Base-by-base conservation (phyloP, 2,888 invertebrate species). In the Chrysolina americana region DNA sequence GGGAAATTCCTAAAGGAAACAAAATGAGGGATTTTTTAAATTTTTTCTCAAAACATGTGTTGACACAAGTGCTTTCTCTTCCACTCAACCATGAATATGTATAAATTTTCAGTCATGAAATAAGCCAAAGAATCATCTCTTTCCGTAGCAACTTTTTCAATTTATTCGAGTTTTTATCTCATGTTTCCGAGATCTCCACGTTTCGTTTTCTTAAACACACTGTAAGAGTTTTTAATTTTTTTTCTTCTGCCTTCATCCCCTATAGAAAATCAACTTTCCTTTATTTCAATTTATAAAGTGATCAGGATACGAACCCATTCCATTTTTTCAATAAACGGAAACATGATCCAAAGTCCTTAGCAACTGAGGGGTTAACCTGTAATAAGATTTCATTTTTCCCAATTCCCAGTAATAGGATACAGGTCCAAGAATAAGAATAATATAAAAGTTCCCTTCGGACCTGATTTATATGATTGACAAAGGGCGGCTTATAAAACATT, bases 391-490 rank as follows among this genome's bases (percentile, higher is more conserved):
- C 59, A 59, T 59, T 59, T 36, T 59, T 59, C 59, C 23, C 53
- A 47, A 36, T 56, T 73, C 65, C 63, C 36, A n/a, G 64, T 70
- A 73, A 70, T 70, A 73, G 59, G 19, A 65, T 70, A 28, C 36
- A 69, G 66, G 64, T 66, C 74, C 66, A 62, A 56, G 70, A 70
- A 63, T 63, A 74, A 74, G 66, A 75, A 65, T 53, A 65, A 71
- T 71, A 71, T 70, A 72, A 74, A 70, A 70, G 56, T 65, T 70
- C 76, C 68, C 74, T 77, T 77, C 64, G 77, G 53, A 65, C 62
- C 17, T 75, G 73, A 77, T 77, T 77, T 72, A 75, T 77, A 73
- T 75, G 78, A 81, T 77, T 81, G 81, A 80, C 79, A 76, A 76
- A 76, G 77, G 79, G 76, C 68, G 78, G 75, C 77, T 78, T 79